These are phyloP conservation scores for Papilio glaucus DNA, from an alignment of 1,140 invertebrate genomes.

Conservation along the genomic window DNA sequence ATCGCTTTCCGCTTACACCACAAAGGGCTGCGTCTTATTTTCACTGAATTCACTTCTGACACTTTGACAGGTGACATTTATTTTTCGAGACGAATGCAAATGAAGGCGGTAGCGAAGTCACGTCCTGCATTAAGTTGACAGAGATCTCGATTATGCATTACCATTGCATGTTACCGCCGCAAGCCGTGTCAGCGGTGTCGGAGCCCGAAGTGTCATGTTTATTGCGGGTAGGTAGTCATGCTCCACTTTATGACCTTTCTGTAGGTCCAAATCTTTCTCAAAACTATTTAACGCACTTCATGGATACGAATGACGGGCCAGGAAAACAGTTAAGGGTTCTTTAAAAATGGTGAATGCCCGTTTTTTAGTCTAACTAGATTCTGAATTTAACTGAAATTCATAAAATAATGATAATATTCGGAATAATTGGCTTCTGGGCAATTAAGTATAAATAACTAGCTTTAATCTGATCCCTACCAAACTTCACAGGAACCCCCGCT, in stretches of 20 bases:
- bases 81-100: slow-evolving; percentile 58
- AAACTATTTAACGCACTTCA: background rate
- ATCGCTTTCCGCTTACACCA: background rate
- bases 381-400: too few species aligned
- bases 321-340: too few species aligned
- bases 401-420: too few species aligned
- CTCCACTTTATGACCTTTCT: slow-evolving; percentile 15
- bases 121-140: slow-evolving; percentile 64
- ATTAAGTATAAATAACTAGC: too few species aligned
- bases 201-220: slow-evolving; percentile 40
- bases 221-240: slow-evolving; percentile 33
- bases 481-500: too few species aligned
- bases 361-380: too few species aligned
- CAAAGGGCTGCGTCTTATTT: slow-evolving; percentile 21
- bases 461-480: too few species aligned
- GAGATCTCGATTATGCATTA: slow-evolving; percentile 58
- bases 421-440: too few species aligned
- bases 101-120: slow-evolving; percentile 53
- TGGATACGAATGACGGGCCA: too few species aligned
- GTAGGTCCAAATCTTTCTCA: background rate
- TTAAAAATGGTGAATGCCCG: too few species aligned
- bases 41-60: slow-evolving; percentile 46
- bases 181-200: slow-evolving; percentile 49
- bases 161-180: slow-evolving; percentile 60
- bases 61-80: slow-evolving; percentile 56